Evolutionary conservation across 2,113 vertebrate genomes (phyloP).

Genomic region (Scartelaos histophorus): DNA sequence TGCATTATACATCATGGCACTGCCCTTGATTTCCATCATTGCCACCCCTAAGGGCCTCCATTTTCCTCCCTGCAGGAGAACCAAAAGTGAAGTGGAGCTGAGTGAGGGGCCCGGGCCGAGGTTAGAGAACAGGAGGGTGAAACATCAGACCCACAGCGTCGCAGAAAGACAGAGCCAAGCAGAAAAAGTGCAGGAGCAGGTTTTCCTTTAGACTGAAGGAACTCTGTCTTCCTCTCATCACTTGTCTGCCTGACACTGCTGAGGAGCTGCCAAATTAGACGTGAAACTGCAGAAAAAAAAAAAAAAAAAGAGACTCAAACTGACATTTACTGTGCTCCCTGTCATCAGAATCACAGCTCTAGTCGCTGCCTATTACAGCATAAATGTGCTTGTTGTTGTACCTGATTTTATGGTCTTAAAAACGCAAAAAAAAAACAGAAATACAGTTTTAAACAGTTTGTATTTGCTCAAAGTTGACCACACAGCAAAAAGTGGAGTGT

Average conservation of each 20-base stretch:
- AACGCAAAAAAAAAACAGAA: too few relatives aligned
- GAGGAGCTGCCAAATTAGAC: constrained; percentile 63
- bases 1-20: neutral
- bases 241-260: constrained; percentile 50
- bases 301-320: constrained; percentile 60
- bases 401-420: too few relatives aligned
- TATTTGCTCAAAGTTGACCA: too few relatives aligned
- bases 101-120: constrained; percentile 4
- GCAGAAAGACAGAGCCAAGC: constrained; percentile 19
- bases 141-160: constrained; percentile 27
- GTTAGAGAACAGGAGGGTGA: constrained; percentile 24
- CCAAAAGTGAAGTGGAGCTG: neutral
- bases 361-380: constrained; percentile 60
- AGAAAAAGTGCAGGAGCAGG: constrained; percentile 11
- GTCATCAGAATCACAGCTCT: constrained; percentile 47
- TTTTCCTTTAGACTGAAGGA: constrained; percentile 48
- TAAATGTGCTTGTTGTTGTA: constrained; percentile 40
- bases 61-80: neutral
- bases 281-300: constrained; percentile 57
- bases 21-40: neutral
- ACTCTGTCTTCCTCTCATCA: constrained; percentile 37
- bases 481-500: too few relatives aligned
- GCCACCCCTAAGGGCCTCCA: neutral
- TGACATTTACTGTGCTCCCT: constrained; percentile 51
- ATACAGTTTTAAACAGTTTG: too few relatives aligned